phyloP scores from a whole-genome alignment of 2,888 invertebrate genomes.

The Scelioninae gen. 1 region DNA sequence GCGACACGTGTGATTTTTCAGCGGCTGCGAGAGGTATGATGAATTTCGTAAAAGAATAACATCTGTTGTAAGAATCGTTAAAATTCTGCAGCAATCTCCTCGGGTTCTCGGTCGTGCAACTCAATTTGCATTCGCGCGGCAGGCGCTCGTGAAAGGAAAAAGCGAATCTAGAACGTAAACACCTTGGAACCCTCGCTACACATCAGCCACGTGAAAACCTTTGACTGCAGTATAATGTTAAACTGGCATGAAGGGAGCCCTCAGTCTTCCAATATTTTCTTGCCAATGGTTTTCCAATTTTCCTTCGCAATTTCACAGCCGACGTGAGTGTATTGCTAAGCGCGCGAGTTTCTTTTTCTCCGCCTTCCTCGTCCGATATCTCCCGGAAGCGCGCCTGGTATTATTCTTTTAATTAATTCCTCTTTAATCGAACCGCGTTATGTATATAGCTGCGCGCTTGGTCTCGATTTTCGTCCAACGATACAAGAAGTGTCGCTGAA shows the following conservation, averaged over 20 bases:
- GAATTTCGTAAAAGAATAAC: slow-evolving; percentile 55
- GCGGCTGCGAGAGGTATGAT: slow-evolving; percentile 22
- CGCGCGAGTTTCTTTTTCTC: slow-evolving; percentile 56
- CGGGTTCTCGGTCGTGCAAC: slow-evolving; percentile 62
- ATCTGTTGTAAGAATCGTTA: slow-evolving; percentile 60
- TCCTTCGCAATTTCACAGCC: slow-evolving; percentile 64
- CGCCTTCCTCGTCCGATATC: slow-evolving; percentile 15
- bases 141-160: slow-evolving; percentile 69
- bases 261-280: slow-evolving; percentile 66
- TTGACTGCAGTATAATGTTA: slow-evolving; percentile 65
- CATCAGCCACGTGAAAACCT: slow-evolving; percentile 57
- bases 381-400: slow-evolving; percentile 19
- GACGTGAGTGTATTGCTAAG: slow-evolving; percentile 60
- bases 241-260: slow-evolving; percentile 59
- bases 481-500: slow-evolving; percentile 37
- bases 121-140: slow-evolving; percentile 72
- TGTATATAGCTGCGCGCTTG: slow-evolving; percentile 38
- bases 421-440: slow-evolving; percentile 64
- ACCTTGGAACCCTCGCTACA: slow-evolving; percentile 58
- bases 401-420: slow-evolving; percentile 69
- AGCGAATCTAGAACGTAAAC: slow-evolving; percentile 65
- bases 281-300: slow-evolving; percentile 68
- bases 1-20: slow-evolving; percentile 13
- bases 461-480: slow-evolving; percentile 15
- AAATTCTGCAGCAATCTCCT: slow-evolving; percentile 58